Percentiles rank a stretch among this genome's conserved stretches.
phyloP scores from a whole-genome alignment of 2,888 invertebrate species.

The Eudasyphora cyanicolor region DNA sequence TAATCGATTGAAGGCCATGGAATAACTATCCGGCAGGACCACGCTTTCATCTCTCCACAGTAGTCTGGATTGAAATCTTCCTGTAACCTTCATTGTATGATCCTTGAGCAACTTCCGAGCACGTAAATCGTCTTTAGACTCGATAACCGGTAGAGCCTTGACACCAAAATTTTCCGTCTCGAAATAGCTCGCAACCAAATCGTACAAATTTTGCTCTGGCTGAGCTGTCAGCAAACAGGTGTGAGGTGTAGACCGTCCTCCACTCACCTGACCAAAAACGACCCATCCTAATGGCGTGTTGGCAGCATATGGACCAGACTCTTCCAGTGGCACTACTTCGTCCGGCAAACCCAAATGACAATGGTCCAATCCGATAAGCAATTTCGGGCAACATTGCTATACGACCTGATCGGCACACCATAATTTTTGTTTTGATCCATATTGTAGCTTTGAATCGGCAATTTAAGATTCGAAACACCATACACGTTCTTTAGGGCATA shows the following conservation, averaged over 20 bases:
- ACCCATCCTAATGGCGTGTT: slow-evolving; percentile 48
- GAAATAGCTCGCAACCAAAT: slow-evolving; percentile 1
- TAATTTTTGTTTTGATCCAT: neutral
- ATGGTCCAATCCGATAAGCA: slow-evolving; percentile 52
- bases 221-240: neutral
- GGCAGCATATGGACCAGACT: slow-evolving; percentile 39
- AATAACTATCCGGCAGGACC: slow-evolving; percentile 35
- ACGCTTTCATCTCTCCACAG: neutral
- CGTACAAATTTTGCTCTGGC: neutral
- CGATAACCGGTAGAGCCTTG: no score
- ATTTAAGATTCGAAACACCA: slow-evolving; percentile 46
- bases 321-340: neutral
- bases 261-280: neutral
- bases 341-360: slow-evolving; percentile 52
- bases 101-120: neutral
- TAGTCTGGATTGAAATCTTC: slow-evolving; percentile 20
- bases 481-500: slow-evolving; percentile 38
- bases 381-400: slow-evolving; percentile 38
- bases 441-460: no score
- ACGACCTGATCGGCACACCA: slow-evolving; percentile 32
- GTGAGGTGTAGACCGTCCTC: neutral
- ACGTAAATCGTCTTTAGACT: slow-evolving; percentile 38
- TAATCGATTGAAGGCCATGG: slow-evolving; percentile 20
- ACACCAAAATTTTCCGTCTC: slow-evolving; percentile 45
- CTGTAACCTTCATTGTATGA: neutral